These are phyloP conservation scores for Colostygia pectinataria DNA, from an alignment of 2,888 invertebrate species.

Conservation along the genomic window DNA sequence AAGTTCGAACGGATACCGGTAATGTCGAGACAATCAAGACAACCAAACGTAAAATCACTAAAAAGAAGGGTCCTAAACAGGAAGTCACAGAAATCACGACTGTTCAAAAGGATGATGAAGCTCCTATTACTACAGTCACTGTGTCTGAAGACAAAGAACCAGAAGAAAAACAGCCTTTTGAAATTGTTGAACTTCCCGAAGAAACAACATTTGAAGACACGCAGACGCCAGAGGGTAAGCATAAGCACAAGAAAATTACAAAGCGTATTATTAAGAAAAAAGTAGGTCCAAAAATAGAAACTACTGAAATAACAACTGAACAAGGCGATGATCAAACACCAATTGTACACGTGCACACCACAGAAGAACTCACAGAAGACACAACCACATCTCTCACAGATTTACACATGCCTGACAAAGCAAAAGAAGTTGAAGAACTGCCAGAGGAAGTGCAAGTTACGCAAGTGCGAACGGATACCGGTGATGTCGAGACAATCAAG, in stretches of 20 bases:
- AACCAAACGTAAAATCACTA: constrained; percentile 45
- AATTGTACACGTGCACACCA: constrained; percentile 57
- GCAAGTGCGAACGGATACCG: constrained; percentile 34
- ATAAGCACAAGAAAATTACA: not conserved
- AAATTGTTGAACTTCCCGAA: constrained; percentile 30
- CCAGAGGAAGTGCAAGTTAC: constrained; percentile 34
- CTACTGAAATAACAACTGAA: constrained; percentile 35
- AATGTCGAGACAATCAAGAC: constrained; percentile 38
- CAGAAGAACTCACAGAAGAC: constrained; percentile 52
- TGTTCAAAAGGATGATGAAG: constrained; percentile 46
- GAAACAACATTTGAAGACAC: not conserved
- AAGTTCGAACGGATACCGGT: constrained; percentile 36
- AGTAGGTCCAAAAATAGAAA: constrained; percentile 33
- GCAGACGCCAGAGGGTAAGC: constrained; percentile 4
- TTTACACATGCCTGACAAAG: constrained; percentile 31
- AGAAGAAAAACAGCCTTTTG: constrained; percentile 19
- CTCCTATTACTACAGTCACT: constrained; percentile 51
- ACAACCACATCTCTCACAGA: constrained; percentile 33
- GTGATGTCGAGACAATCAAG: constrained; percentile 48
- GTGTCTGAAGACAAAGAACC: constrained; percentile 48
- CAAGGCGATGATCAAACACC: constrained; percentile 56
- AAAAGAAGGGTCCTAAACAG: constrained; percentile 38
- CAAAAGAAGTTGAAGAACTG: constrained; percentile 38
- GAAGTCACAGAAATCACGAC: constrained; percentile 45
- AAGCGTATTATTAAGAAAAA: constrained; percentile 10